Conservation (phyloP, 1,140 invertebrate genomes). For the Bombus consobrinus region DNA sequence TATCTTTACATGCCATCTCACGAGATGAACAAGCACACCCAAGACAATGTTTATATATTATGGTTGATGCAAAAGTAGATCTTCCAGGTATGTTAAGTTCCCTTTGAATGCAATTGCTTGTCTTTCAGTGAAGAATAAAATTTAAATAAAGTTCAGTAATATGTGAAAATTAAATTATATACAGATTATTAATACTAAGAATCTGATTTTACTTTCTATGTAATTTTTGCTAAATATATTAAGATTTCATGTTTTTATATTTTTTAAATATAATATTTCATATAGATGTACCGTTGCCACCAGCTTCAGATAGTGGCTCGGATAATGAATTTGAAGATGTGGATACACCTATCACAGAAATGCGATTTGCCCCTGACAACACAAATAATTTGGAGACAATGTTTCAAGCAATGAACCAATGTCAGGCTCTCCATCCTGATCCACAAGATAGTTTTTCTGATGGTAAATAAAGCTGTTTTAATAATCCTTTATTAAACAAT, state of each 20-base stretch:
- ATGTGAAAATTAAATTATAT: conserved; percentile 1
- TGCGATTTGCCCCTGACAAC: conserved; percentile 88
- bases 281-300: conserved; percentile 70
- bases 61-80: conserved; percentile 86
- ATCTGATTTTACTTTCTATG: conserved; percentile 3
- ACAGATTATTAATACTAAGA: no score
- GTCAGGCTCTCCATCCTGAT: conserved; percentile 88
- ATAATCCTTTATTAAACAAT: not conserved
- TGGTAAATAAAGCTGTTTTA: conserved; percentile 67
- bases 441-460: conserved; percentile 84
- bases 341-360: conserved; percentile 84
- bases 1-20: conserved; percentile 90
- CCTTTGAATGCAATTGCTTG: not conserved
- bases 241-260: conserved; percentile 16
- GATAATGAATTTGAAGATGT: conserved; percentile 82
- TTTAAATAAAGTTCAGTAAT: not conserved
- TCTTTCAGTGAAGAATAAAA: conserved; percentile 6
- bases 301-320: conserved; percentile 77
- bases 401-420: conserved; percentile 88
- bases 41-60: conserved; percentile 88
- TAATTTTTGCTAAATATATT: not conserved
- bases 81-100: conserved; percentile 79
- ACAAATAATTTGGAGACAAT: conserved; percentile 85
- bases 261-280: conserved; percentile 30
- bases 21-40: conserved; percentile 86